Percentiles rank a stretch among this genome's conserved stretches.
phyloP scores from a whole-genome alignment of 2,888 invertebrate genomes.

The Coleophora flavipennella region DNA sequence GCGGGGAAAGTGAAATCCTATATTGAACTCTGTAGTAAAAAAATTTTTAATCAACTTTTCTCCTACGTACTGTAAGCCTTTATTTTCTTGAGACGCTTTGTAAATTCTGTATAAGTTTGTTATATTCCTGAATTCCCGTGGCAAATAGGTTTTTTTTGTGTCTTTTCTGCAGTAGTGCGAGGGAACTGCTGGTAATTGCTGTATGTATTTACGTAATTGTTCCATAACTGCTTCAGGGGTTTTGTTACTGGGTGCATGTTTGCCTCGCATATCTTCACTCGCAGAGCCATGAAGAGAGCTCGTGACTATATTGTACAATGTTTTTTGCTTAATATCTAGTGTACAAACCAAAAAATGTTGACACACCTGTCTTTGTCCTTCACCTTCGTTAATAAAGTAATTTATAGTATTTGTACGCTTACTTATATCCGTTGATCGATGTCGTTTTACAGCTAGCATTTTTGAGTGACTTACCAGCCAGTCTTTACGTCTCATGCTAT shows the following conservation, averaged over 20 bases:
- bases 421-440: constrained; percentile 5
- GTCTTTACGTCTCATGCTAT: constrained; percentile 8
- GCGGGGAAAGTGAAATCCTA: constrained; percentile 12
- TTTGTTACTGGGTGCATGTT: constrained; percentile 8
- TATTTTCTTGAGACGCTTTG: constrained; percentile 1
- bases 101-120: constrained; percentile 3
- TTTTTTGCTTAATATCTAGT: constrained; percentile 11
- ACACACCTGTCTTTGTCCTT: constrained; percentile 11
- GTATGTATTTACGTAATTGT: constrained; percentile 5
- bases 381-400: constrained; percentile 14
- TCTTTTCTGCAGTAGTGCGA: constrained; percentile 14
- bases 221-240: constrained; percentile 5
- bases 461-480: constrained; percentile 8
- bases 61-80: not conserved
- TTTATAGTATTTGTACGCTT: constrained; percentile 3
- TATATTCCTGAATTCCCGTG: constrained; percentile 6
- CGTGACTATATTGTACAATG: constrained; percentile 8
- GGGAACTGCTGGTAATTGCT: constrained; percentile 10
- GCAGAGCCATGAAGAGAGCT: constrained; percentile 3
- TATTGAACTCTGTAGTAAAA: constrained; percentile 7
- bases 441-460: constrained; percentile 4
- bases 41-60: constrained; percentile 3
- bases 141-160: constrained; percentile 9
- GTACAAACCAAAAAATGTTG: constrained; percentile 11
- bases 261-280: constrained; percentile 10